phyloP scores from a whole-genome alignment of 1,140 invertebrate species.

The Oedothorax gibbosus region DNA sequence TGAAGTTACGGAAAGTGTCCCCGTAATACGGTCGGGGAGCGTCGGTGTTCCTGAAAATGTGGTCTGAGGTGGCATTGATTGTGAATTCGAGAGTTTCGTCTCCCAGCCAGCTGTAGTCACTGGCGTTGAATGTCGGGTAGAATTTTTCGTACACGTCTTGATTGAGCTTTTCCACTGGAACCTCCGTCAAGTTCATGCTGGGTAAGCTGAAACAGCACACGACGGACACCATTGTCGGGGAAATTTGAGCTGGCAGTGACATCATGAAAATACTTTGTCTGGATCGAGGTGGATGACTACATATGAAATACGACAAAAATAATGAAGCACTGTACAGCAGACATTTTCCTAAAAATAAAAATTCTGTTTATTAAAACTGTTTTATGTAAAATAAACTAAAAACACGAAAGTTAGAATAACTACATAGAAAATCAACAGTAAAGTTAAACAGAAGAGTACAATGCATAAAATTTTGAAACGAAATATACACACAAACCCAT shows the following conservation, averaged over 20 bases:
- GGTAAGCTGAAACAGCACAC: conserved; percentile 47
- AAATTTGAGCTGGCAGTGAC: neutral
- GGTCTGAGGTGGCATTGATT: conserved; percentile 60
- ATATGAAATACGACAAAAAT: too few species aligned
- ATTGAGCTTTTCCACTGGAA: neutral
- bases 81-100: conserved; percentile 53
- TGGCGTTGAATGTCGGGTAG: conserved; percentile 34
- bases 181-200: conserved; percentile 20
- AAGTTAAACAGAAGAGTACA: too few species aligned
- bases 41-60: conserved; percentile 14
- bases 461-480: too few species aligned
- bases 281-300: too few species aligned
- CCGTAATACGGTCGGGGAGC: conserved; percentile 58
- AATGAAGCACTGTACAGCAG: too few species aligned
- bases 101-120: conserved; percentile 40
- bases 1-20: conserved; percentile 63
- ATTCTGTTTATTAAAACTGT: too few species aligned
- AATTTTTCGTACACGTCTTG: conserved; percentile 26
- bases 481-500: too few species aligned
- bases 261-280: too few species aligned
- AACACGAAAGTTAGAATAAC: too few species aligned
- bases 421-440: too few species aligned
- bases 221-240: conserved; percentile 35
- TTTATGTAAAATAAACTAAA: too few species aligned
- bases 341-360: too few species aligned